Conservation (phyloP, 2,797 vertebrate genomes). For the Notamacropus eugenii region DNA sequence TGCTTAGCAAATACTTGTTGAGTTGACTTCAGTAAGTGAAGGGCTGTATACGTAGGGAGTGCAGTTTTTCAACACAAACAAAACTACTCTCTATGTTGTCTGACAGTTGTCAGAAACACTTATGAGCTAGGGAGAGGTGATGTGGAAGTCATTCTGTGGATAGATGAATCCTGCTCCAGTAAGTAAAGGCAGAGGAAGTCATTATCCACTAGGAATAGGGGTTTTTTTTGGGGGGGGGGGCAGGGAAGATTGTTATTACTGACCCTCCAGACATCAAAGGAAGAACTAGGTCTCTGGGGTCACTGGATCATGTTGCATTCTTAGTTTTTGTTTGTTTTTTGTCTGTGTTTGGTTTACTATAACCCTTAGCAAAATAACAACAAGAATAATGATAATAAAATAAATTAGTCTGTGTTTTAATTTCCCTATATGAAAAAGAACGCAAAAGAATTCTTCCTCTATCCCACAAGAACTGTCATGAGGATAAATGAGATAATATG, state of each 20-base stretch:
- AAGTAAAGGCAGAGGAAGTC: not conserved
- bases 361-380: not conserved
- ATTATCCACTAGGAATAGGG: too few relatives aligned
- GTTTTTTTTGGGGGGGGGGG: not conserved
- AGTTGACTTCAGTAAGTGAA: not conserved
- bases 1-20: not conserved
- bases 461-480: not conserved
- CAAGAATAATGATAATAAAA: too few relatives aligned
- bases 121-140: not conserved
- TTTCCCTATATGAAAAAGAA: not conserved
- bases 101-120: not conserved
- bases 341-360: not conserved
- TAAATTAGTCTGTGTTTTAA: not conserved
- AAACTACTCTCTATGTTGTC: not conserved
- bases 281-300: not conserved
- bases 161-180: not conserved
- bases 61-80: not conserved
- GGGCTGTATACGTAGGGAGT: not conserved
- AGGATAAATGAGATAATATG: not conserved
- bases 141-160: not conserved
- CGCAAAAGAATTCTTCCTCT: too few relatives aligned
- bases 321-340: not conserved
- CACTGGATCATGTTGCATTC: not conserved
- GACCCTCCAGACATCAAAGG: too few relatives aligned
- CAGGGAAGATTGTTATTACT: not conserved